These are phyloP conservation scores for Serranochromis macrocephalus DNA, from an alignment of 2,113 vertebrate species.

Conservation along the genomic window DNA sequence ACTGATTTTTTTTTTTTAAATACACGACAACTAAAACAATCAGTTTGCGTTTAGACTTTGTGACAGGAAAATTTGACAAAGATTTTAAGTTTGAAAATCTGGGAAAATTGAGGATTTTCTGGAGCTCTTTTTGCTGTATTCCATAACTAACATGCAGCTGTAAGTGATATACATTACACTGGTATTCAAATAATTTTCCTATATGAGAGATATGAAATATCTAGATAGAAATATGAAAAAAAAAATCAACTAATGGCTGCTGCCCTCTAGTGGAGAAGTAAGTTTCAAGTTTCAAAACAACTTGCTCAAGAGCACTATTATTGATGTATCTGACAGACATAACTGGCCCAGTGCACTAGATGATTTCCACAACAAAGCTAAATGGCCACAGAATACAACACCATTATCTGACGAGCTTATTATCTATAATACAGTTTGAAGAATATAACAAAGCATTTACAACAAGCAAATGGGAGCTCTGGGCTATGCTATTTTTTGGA, in stretches of 20 bases:
- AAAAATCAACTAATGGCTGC: slow-evolving; percentile 31
- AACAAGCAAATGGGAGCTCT: background rate
- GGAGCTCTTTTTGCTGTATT: background rate
- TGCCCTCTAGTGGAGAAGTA: slow-evolving; percentile 55
- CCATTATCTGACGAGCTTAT: background rate
- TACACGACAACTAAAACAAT: background rate
- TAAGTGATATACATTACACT: background rate
- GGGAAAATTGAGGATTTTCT: background rate
- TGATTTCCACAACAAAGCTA: background rate
- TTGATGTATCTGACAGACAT: background rate
- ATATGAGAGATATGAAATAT: background rate
- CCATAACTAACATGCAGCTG: background rate
- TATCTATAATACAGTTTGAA: background rate
- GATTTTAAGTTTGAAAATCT: background rate
- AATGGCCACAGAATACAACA: background rate
- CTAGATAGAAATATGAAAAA: background rate
- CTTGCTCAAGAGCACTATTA: background rate
- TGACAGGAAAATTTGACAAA: background rate
- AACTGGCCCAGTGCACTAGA: background rate
- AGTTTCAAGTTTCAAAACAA: background rate
- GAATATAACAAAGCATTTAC: background rate
- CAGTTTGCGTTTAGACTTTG: background rate
- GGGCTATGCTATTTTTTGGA: background rate
- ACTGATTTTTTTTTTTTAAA: background rate
- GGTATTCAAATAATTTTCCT: background rate